These are phyloP conservation scores for Hypomecis atomaria DNA, from an alignment of 2,888 invertebrate genomes.

Conservation along the genomic window DNA sequence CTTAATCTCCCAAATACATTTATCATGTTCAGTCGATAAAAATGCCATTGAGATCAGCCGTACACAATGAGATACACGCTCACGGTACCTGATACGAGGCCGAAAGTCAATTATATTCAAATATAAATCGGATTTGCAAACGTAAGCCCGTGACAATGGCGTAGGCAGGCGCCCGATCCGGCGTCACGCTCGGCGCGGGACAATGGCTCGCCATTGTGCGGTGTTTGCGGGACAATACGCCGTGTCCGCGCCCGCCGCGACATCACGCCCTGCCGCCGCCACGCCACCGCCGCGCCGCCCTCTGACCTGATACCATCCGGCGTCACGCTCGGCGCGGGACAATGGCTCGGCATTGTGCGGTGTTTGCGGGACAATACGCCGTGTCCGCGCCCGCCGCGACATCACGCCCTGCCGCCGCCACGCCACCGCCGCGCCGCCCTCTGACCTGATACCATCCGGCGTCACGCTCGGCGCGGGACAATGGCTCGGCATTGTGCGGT, in stretches of 20 bases:
- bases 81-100: slow-evolving; percentile 77
- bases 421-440: no score
- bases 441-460: no score
- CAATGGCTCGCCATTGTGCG: slow-evolving; percentile 47
- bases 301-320: slow-evolving; percentile 47
- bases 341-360: no score
- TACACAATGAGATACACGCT: slow-evolving; percentile 76
- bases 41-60: slow-evolving; percentile 80
- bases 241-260: slow-evolving; percentile 38
- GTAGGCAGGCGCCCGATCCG: slow-evolving; percentile 71
- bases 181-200: slow-evolving; percentile 44
- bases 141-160: slow-evolving; percentile 79
- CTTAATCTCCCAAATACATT: slow-evolving; percentile 82
- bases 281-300: slow-evolving; percentile 47
- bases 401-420: no score
- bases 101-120: slow-evolving; percentile 84
- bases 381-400: no score
- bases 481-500: no score
- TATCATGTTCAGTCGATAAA: slow-evolving; percentile 82
- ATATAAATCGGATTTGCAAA: slow-evolving; percentile 85
- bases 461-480: no score
- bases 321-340: slow-evolving; percentile 8
- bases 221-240: slow-evolving; percentile 43
- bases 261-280: slow-evolving; percentile 52
- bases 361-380: no score